Evolutionary conservation across 2,888 invertebrate genomes (phyloP).

Genomic region (Timandra comae): DNA sequence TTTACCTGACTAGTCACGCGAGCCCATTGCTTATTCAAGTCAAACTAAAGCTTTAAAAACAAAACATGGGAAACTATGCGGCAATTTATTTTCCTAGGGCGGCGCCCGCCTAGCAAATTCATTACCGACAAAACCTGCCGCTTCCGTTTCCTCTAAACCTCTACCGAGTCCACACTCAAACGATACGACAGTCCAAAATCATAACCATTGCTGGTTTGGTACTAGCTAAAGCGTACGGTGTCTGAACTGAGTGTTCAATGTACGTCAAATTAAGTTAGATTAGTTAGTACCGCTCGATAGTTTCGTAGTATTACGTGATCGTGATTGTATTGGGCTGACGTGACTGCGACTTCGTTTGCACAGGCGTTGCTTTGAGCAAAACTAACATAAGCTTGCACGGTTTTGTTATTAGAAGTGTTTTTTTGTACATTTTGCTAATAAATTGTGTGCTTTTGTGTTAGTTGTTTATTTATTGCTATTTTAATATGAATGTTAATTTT

Average conservation of each 20-base stretch:
- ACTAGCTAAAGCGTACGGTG: too few relatives aligned
- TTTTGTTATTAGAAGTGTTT: conserved; percentile 21
- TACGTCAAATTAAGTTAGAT: conserved; percentile 29
- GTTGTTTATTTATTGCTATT: conserved; percentile 5
- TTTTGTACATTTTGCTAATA: too few relatives aligned
- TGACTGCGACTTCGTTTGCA: conserved; percentile 60
- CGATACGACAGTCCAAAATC: too few relatives aligned
- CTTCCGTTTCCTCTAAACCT: conserved; percentile 63
- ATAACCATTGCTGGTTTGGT: conserved; percentile 25
- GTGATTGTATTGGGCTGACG: conserved; percentile 58
- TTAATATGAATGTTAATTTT: too few relatives aligned
- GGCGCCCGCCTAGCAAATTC: conserved; percentile 71
- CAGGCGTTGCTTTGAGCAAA: conserved; percentile 57
- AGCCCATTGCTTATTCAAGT: conserved; percentile 41
- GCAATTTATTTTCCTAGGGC: conserved; percentile 65
- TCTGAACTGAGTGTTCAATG: too few relatives aligned
- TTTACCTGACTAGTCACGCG: conserved; percentile 20
- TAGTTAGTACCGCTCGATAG: too few relatives aligned
- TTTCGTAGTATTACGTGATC: conserved; percentile 32
- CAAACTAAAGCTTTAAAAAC: conserved; percentile 56
- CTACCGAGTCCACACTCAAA: conserved; percentile 14
- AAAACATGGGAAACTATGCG: conserved; percentile 55
- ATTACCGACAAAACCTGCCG: conserved; percentile 66
- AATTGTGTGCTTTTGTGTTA: conserved; percentile 15
- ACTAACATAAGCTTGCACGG: conserved; percentile 66